A percentile compares a stretch with the other conserved stretches of the same genome.
Evolutionary conservation across 2,113 vertebrate species (phyloP).

Genomic region (Myiozetetes cayanensis): DNA sequence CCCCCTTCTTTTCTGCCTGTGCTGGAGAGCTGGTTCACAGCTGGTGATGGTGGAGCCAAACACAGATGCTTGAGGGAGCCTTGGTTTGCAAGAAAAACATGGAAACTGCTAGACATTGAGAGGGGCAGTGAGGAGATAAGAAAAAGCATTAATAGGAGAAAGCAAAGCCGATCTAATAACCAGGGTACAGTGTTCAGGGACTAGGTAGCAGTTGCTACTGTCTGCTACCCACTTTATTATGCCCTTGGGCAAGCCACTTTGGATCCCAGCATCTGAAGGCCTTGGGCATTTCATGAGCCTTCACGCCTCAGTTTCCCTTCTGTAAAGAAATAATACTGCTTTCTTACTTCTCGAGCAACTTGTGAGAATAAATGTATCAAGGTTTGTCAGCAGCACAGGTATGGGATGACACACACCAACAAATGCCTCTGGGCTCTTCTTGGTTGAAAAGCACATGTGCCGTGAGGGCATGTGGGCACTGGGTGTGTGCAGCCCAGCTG

Average conservation of each 20-base stretch:
- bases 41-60: not conserved
- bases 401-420: not conserved
- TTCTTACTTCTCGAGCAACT: not conserved
- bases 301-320: not conserved
- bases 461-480: not conserved
- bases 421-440: rapidly evolving
- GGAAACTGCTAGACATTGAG: not conserved
- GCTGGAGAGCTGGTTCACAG: not conserved
- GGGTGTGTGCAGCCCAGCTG: not conserved
- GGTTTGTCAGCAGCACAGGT: not conserved
- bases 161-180: not conserved
- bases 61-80: not conserved
- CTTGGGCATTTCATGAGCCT: not conserved
- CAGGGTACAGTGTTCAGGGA: not conserved
- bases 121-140: not conserved
- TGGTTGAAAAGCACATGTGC: not conserved
- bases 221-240: not conserved
- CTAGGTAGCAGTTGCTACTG: not conserved
- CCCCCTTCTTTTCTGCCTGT: not conserved
- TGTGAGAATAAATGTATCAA: not conserved
- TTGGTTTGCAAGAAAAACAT: not conserved
- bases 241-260: not conserved
- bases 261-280: not conserved
- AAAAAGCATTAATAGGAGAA: not conserved
- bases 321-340: not conserved